Percentiles rank a stretch among this genome's conserved stretches.
Evolutionary conservation across 2,888 invertebrate species (phyloP).

Genomic region (Nemotelus pantherinus): DNA sequence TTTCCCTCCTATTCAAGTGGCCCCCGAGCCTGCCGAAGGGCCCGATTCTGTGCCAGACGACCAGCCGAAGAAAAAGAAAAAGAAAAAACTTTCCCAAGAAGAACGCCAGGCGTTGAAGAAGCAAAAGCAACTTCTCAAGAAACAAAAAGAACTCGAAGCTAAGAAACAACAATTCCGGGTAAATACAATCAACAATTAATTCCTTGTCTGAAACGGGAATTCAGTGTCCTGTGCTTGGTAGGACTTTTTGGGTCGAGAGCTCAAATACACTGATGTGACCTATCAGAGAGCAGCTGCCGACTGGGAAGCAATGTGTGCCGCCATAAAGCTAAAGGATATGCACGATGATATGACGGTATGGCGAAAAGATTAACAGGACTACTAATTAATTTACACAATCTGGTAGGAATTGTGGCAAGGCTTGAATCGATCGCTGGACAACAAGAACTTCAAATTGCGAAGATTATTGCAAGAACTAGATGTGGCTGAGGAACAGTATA

Average conservation of each 20-base stretch:
- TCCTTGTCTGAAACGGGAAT: not conserved
- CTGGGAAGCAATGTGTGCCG: conserved; percentile 58
- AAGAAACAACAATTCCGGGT: conserved; percentile 26
- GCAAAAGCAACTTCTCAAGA: conserved; percentile 35
- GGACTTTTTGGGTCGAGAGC: conserved; percentile 57
- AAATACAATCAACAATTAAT: not conserved
- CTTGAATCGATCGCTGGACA: conserved; percentile 52
- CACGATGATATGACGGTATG: conserved; percentile 55
- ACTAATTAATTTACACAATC: not conserved
- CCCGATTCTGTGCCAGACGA: not conserved
- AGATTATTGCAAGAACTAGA: conserved; percentile 56
- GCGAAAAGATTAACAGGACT: not conserved
- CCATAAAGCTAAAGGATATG: conserved; percentile 58
- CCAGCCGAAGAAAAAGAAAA: not conserved
- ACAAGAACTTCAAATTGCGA: conserved; percentile 58
- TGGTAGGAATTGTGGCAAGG: conserved; percentile 55
- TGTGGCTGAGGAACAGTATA: conserved; percentile 57
- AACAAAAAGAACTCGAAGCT: conserved; percentile 28
- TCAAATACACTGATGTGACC: conserved; percentile 57
- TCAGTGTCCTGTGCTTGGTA: conserved; percentile 42
- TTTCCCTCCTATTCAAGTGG: conserved; percentile 5
- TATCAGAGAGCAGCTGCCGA: conserved; percentile 54
- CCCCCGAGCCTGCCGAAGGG: not conserved
- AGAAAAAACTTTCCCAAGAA: conserved; percentile 33
- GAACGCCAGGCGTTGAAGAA: conserved; percentile 35